Evolutionary conservation across 2,888 invertebrate genomes (phyloP), one percentile per base, ranked within the genome.

Genomic region (Tiliacea citrago): DNA sequence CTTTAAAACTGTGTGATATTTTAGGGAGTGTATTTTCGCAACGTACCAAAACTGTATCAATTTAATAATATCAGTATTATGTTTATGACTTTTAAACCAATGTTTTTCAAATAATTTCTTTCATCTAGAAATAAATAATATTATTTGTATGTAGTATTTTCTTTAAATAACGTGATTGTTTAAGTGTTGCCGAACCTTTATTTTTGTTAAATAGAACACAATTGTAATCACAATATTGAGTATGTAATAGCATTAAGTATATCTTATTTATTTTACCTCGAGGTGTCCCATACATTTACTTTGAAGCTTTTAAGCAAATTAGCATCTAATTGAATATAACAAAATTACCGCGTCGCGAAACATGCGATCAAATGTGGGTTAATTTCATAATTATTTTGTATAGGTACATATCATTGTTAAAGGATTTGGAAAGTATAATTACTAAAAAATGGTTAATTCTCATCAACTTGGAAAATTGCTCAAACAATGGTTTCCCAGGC

Each of bases 281-380:
- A 78, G 69, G 81, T 79, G 76, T 80, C 69, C 73, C 79, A 83
- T 82, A 81, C 75, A 83, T 86, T 84, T 80, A 87, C 85, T 83
- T 85, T 77, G 74, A 82, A 57, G 89, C 89, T 89, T 89, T 89
- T 86, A 89, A 86, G 81, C 79, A 88, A 88, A 89, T 89, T 88
- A 89, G 83, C 75, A 74, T 87, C 61, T 85, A 86, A 88, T 88
- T 86, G 84, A 86, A 83, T 80, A 87, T 82, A 83, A 77, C 79
- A 68, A 79, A 81, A 86, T 83, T 85, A 78, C 82, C 78, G 49
- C 63, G 69, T 62, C 77, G 77, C 75, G 75, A 73, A 86, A 86
- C 88, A 88, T 89, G 88, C 89, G 82, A 88, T 81, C 75, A 72
- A 76, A 83, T 75, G 71, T 75, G 66, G 74, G 77, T 81, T 72